These are phyloP conservation scores for Campopleginae sp. DNA, from an alignment of 2,888 invertebrate species.

Conservation along the genomic window DNA sequence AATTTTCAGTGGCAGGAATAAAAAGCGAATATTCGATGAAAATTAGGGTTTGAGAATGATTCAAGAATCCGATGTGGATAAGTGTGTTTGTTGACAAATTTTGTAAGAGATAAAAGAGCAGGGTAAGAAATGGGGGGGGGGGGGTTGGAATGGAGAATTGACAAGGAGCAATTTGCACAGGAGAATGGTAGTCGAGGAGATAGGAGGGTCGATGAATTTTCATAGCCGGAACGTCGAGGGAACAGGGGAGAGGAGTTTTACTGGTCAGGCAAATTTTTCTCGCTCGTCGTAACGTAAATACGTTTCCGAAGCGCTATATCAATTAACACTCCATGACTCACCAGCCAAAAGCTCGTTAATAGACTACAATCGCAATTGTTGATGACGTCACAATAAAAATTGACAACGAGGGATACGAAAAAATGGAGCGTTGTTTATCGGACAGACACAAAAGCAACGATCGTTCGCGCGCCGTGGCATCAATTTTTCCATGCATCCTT, in stretches of 20 bases:
- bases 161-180: conserved; percentile 34
- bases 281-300: conserved; percentile 15
- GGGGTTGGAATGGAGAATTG: conserved; percentile 13
- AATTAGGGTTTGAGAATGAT: not conserved
- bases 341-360: conserved; percentile 26
- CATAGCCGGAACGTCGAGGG: conserved; percentile 26
- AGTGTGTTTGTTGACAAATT: not conserved
- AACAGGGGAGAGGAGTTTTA: too few species aligned
- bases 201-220: conserved; percentile 46
- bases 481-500: conserved; percentile 3
- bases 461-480: not conserved
- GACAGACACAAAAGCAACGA: not conserved
- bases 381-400: conserved; percentile 19
- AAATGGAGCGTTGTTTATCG: conserved; percentile 4
- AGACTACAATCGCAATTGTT: conserved; percentile 23
- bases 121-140: not conserved
- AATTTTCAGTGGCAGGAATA: not conserved
- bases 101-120: not conserved
- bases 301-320: conserved; percentile 21
- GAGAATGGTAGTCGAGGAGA: conserved; percentile 37
- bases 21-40: not conserved
- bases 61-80: not conserved
- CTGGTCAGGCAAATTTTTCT: conserved; percentile 3
- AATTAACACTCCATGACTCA: conserved; percentile 43
- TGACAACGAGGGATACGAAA: not conserved